Evolutionary conservation across 1,140 invertebrate genomes (phyloP), one percentile per base, ranked within the genome.

Genomic region (Tenebrio molitor): DNA sequence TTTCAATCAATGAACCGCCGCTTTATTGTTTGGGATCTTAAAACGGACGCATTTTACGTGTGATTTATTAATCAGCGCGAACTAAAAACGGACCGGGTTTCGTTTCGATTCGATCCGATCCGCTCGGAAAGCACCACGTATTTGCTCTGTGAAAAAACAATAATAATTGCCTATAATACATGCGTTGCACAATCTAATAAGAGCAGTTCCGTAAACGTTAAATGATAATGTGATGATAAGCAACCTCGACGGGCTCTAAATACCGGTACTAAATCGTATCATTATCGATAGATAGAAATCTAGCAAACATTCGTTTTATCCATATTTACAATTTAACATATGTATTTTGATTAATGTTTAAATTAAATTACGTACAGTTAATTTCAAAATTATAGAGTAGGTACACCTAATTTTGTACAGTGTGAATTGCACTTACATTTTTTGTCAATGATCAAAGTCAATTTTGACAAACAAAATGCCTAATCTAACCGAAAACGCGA

Each of bases 1-100:
- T 25, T 58, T 58, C 64, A 68, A 68, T 68, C 36, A 41, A 50
- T 46, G 10, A 25, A 33, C 23, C 10, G 6, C 46, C 17, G 12
- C 46, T 8, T n/a, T 19, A 68, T 50, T 68, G 33, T 33, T 41
- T 39, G 8, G 21, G 1, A 12, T 34, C 10, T 29, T 50, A 33
- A 33, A 67, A 67, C 64, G 21, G 4, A 29, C 19, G 12, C 33
- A 2, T 21, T 34, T 64, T 64, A 34, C 62, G n/a, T 16, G 33
- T 42, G 17, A 3, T 39, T 39, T 39, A 39, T 12, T 39, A 39
- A 7, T 39, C 2, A 39, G 12, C 12, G 36, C 12, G 36, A 39
- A 7, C 36, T 5, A 39, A 39, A 39, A 39, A 39, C 36, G 36
- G 36, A 39, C 12, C n/a, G 6, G 3, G n/a, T n/a, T 12, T 5